A percentile compares a stretch with the other conserved stretches of the same genome.
These are phyloP conservation scores for Xestia rhomboidea DNA, from an alignment of 2,888 invertebrate species.

Conservation along the genomic window DNA sequence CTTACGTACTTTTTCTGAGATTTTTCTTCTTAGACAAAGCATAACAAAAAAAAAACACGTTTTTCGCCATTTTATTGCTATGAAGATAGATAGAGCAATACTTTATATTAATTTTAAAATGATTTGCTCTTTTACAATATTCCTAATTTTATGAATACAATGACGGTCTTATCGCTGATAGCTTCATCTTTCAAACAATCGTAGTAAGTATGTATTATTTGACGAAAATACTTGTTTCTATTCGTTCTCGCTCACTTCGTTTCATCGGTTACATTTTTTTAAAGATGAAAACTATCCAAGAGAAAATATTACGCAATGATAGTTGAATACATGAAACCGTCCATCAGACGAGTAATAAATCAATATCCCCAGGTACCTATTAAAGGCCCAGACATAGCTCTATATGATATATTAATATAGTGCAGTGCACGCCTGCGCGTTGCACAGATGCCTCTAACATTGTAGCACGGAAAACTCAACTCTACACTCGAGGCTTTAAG, in stretches of 20 bases:
- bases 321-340: not conserved
- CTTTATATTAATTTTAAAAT: no score
- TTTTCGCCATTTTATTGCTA: no score
- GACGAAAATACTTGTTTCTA: no score
- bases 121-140: not conserved
- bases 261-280: not conserved
- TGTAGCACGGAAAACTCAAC: not conserved
- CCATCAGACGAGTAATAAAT: constrained; percentile 9
- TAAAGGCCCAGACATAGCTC: constrained; percentile 1
- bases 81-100: not conserved
- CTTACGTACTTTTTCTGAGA: not conserved
- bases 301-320: not conserved
- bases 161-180: not conserved
- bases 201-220: no score
- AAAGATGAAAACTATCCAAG: not conserved
- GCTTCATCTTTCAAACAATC: no score
- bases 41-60: not conserved
- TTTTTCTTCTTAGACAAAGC: not conserved
- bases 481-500: fast-evolving
- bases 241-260: no score
- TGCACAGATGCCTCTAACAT: constrained; percentile 40
- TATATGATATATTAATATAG: constrained; percentile 9
- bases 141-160: not conserved
- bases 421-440: constrained; percentile 48
- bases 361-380: constrained; percentile 26